These are phyloP conservation scores for Oreonectes daqikongensis DNA, from an alignment of 2,797 vertebrate genomes.

Conservation along the genomic window DNA sequence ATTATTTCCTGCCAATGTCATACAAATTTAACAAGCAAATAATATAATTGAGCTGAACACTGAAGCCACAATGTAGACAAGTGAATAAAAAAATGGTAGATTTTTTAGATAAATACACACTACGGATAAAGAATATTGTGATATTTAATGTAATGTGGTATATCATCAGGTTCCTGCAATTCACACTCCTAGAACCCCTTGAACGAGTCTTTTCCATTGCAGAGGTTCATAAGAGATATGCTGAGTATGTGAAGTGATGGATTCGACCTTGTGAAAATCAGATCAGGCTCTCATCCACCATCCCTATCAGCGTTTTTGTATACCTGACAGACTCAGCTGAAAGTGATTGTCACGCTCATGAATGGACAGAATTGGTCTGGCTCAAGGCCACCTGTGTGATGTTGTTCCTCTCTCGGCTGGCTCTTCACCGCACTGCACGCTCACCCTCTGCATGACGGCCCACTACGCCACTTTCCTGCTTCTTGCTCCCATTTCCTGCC, in stretches of 20 bases:
- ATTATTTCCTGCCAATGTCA: neutral
- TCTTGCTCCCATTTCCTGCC: slow-evolving; percentile 65
- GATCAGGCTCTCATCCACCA: neutral
- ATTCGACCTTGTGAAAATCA: slow-evolving; percentile 29
- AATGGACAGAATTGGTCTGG: slow-evolving; percentile 40
- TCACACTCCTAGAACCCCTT: neutral
- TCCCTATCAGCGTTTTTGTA: neutral
- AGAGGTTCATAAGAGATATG: neutral
- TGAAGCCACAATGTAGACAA: neutral
- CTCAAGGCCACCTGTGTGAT: slow-evolving; percentile 45
- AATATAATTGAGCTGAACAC: neutral
- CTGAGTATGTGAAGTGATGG: neutral
- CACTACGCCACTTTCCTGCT: slow-evolving; percentile 35
- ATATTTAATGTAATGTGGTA: too few species aligned
- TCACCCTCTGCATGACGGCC: neutral
- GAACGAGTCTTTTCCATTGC: neutral
- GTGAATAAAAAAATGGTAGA: neutral
- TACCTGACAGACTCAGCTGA: slow-evolving; percentile 24
- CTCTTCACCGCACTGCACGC: neutral
- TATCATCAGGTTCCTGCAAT: neutral
- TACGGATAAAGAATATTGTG: neutral
- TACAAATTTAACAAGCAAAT: neutral
- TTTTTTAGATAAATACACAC: neutral
- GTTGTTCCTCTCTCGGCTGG: slow-evolving; percentile 6
- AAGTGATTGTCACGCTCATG: slow-evolving; percentile 41